Conservation (phyloP, 2,113 vertebrate genomes). For the Burhinus oedicnemus region DNA sequence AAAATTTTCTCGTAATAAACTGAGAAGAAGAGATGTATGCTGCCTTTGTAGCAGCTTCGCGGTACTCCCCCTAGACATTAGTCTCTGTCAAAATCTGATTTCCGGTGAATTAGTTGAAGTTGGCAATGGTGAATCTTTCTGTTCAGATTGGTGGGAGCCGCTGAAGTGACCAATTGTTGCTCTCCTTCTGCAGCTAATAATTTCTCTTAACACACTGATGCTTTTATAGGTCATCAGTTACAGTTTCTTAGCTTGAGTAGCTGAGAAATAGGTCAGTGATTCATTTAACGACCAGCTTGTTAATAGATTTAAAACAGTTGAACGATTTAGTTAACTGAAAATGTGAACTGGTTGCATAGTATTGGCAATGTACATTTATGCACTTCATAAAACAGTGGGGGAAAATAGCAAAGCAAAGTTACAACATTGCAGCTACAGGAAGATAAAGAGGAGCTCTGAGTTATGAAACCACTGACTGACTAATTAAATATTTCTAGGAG, state of each 20-base stretch:
- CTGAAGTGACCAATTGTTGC: not conserved
- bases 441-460: not conserved
- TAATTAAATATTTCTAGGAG: not conserved
- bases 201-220: not conserved
- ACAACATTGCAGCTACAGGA: not conserved
- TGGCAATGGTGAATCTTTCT: not conserved
- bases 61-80: not conserved
- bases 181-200: not conserved
- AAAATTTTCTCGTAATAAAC: not conserved
- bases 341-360: not conserved
- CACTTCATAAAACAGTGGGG: not conserved
- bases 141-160: not conserved
- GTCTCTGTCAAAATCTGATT: not conserved
- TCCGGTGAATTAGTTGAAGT: not conserved
- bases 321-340: slow-evolving; percentile 22
- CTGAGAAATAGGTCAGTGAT: slow-evolving; percentile 40
- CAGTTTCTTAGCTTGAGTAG: not conserved
- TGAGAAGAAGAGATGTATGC: not conserved
- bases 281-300: slow-evolving; percentile 5
- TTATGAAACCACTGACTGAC: not conserved
- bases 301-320: not conserved
- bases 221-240: slow-evolving; percentile 26
- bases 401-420: not conserved
- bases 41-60: not conserved
- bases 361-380: not conserved